Evolutionary conservation across 2,113 vertebrate species (phyloP).

Genomic region (Rhizomys pruinosus): DNA sequence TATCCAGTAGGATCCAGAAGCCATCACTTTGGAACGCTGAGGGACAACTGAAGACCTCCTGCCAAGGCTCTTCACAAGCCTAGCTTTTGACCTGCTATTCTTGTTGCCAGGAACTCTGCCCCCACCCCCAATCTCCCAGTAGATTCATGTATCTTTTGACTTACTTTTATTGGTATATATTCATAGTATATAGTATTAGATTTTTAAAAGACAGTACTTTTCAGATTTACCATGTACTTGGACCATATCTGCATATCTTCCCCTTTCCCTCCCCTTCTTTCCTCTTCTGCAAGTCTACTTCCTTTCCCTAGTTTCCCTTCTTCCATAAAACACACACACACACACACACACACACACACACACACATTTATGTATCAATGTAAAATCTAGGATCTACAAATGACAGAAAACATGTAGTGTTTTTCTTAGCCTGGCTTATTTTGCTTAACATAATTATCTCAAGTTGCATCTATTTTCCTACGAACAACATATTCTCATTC

Average conservation of each 20-base stretch:
- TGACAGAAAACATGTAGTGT: too few species aligned
- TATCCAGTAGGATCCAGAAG: too few species aligned
- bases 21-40: not conserved
- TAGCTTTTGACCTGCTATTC: not conserved
- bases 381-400: not conserved
- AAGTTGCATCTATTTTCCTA: not conserved
- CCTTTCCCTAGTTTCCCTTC: too few species aligned
- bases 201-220: not conserved
- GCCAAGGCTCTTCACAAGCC: not conserved
- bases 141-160: not conserved
- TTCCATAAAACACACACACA: too few species aligned
- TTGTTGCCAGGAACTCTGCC: not conserved
- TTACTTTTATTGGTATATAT: not conserved
- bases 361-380: too few species aligned
- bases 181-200: too few species aligned
- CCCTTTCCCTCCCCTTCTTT: too few species aligned
- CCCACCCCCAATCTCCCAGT: rapidly evolving
- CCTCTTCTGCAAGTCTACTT: not conserved
- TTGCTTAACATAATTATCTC: not conserved
- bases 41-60: not conserved
- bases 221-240: not conserved
- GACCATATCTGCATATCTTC: not conserved
- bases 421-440: not conserved
- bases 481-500: not conserved
- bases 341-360: too few species aligned